Conservation (phyloP, 2,797 vertebrate genomes). For the Pipistrellus nathusii region DNA sequence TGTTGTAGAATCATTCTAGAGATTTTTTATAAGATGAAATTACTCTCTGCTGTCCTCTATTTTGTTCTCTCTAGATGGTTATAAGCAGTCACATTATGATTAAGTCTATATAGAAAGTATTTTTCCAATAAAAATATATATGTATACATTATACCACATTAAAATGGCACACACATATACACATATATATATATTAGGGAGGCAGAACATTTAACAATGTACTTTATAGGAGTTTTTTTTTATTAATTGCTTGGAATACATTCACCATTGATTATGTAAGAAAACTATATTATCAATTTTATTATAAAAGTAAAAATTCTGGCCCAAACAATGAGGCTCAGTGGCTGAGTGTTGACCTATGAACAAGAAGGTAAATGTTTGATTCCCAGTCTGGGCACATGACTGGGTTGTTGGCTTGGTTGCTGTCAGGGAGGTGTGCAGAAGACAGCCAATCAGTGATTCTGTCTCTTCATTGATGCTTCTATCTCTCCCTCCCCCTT, state of each 20-base stretch:
- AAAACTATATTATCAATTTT: background rate
- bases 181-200: background rate
- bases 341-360: too few relatives aligned
- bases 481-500: too few relatives aligned
- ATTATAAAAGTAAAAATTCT: background rate
- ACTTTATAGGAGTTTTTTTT: background rate
- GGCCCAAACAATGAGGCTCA: too few relatives aligned
- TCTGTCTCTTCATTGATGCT: too few relatives aligned
- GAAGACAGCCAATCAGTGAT: too few relatives aligned
- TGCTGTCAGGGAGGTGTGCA: too few relatives aligned
- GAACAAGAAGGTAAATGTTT: too few relatives aligned
- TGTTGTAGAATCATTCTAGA: background rate
- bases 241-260: background rate
- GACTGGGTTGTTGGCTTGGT: too few relatives aligned
- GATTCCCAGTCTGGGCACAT: too few relatives aligned
- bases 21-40: constrained; percentile 14
- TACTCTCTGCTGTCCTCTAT: background rate
- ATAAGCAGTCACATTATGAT: background rate
- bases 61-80: background rate
- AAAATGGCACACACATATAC: background rate
- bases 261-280: background rate
- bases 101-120: background rate
- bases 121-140: background rate
- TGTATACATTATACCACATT: background rate
- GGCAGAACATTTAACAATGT: background rate